Conservation (phyloP, 2,888 invertebrate genomes). For the Dendrolimus pini region DNA sequence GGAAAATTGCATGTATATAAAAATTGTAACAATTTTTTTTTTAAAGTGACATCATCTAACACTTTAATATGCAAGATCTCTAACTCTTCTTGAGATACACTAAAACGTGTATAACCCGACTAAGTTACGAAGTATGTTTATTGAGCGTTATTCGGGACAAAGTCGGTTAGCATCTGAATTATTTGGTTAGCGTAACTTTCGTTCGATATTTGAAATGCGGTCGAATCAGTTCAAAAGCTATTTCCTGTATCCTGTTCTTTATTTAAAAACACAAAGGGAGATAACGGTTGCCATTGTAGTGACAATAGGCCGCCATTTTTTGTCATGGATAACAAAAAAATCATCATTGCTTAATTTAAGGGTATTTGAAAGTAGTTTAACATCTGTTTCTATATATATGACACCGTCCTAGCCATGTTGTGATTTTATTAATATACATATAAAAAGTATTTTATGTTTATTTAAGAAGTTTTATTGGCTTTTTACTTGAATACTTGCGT, state of each 20-base stretch:
- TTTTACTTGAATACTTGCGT: slow-evolving; percentile 66
- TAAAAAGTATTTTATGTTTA: slow-evolving; percentile 18
- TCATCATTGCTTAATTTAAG: no score
- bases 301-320: slow-evolving; percentile 12
- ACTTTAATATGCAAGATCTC: not conserved
- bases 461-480: slow-evolving; percentile 63
- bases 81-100: not conserved
- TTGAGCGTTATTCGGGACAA: no score
- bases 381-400: not conserved
- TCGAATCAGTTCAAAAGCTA: slow-evolving; percentile 25
- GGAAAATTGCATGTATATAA: slow-evolving; percentile 10
- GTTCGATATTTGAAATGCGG: not conserved
- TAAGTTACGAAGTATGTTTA: not conserved
- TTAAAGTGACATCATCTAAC: not conserved
- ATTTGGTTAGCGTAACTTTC: not conserved
- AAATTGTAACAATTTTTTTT: slow-evolving; percentile 1
- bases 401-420: slow-evolving; percentile 8
- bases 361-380: no score
- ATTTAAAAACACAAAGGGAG: slow-evolving; percentile 24
- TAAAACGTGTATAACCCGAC: not conserved
- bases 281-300: slow-evolving; percentile 12
- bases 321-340: no score
- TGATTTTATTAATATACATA: slow-evolving; percentile 8
- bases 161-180: not conserved
- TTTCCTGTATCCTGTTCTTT: slow-evolving; percentile 53